Evolutionary conservation across 1,140 invertebrate genomes (phyloP).

Genomic region (Caerostris extrusa): DNA sequence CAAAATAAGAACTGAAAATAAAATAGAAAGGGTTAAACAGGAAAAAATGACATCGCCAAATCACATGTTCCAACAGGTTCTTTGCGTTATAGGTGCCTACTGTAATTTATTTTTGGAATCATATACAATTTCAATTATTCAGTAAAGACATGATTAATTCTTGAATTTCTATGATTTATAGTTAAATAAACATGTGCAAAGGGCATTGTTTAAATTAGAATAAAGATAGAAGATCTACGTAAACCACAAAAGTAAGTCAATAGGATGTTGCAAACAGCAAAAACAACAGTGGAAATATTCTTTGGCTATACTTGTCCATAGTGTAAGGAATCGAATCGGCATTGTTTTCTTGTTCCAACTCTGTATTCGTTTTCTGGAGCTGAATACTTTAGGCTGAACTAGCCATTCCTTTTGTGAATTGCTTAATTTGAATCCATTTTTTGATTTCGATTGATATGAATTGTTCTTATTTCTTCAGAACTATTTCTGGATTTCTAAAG

Average conservation of each 20-base stretch:
- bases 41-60: too few relatives aligned
- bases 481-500: not conserved
- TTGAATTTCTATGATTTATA: too few relatives aligned
- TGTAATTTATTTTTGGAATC: too few relatives aligned
- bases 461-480: not conserved
- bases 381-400: not conserved
- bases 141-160: too few relatives aligned
- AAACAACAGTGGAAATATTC: not conserved
- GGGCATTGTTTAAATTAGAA: too few relatives aligned
- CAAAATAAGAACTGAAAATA: too few relatives aligned
- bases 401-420: not conserved
- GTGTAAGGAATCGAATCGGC: not conserved
- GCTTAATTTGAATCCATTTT: not conserved
- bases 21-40: too few relatives aligned
- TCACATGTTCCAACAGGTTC: too few relatives aligned
- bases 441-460: not conserved
- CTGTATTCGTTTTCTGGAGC: not conserved
- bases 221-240: not conserved
- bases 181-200: too few relatives aligned
- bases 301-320: not conserved
- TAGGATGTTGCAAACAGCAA: not conserved
- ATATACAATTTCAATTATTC: too few relatives aligned
- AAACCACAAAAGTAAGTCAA: constrained; percentile 4
- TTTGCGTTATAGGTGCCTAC: too few relatives aligned
- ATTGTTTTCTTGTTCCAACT: not conserved